Percentiles rank a stretch among this genome's conserved stretches.
These are phyloP conservation scores for Anas platyrhynchos DNA, from an alignment of 2,113 vertebrate species.

Conservation along the genomic window DNA sequence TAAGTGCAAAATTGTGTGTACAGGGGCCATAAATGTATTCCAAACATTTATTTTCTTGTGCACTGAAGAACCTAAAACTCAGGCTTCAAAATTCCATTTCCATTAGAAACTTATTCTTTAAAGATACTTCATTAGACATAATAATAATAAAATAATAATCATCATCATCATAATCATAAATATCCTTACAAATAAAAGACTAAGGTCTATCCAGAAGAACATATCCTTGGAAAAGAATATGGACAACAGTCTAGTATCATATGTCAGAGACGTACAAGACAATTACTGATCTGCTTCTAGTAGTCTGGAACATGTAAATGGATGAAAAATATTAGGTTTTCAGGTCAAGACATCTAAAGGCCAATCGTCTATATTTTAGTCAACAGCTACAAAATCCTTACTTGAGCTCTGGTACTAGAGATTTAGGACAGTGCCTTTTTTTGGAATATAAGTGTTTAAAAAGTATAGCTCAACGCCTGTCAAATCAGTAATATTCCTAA, in stretches of 20 bases:
- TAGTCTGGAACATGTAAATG: not conserved
- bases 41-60: not conserved
- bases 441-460: not conserved
- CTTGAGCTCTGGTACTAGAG: not conserved
- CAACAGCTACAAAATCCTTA: not conserved
- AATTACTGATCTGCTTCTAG: not conserved
- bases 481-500: not conserved
- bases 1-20: not conserved
- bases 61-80: not conserved
- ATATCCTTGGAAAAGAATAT: not conserved
- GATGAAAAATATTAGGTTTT: not conserved
- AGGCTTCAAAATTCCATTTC: not conserved
- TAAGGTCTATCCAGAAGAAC: not conserved
- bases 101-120: not conserved
- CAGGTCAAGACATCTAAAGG: not conserved
- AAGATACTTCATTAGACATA: not conserved
- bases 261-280: not conserved
- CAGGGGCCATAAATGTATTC: not conserved
- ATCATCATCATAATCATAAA: no score
- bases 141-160: no score
- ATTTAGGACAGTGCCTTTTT: rapidly evolving
- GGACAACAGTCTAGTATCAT: not conserved
- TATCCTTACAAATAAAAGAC: not conserved
- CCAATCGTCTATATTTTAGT: not conserved
- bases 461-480: not conserved